Conservation (phyloP, 1,140 invertebrate genomes). For the Hyles vespertilio region DNA sequence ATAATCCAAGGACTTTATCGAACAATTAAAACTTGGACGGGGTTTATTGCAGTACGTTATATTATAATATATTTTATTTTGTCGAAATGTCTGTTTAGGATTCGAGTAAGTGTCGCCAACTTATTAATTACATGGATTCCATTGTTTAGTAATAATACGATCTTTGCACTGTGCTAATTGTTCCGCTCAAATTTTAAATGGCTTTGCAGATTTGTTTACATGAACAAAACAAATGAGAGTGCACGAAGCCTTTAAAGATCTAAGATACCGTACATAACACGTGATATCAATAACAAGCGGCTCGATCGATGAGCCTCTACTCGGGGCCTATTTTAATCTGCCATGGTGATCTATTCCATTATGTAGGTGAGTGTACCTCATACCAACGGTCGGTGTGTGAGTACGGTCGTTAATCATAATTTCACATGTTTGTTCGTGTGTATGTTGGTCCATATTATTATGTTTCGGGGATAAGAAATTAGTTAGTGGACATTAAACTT, state of each 20-base stretch:
- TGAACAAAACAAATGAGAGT: no score
- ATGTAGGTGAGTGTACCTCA: conserved; percentile 25
- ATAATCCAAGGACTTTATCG: no score
- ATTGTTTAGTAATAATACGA: no score
- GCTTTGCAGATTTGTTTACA: no score
- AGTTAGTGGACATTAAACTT: conserved; percentile 75
- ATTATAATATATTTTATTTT: no score
- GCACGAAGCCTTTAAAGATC: conserved; percentile 2
- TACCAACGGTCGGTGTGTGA: conserved; percentile 40
- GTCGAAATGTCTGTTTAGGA: no score
- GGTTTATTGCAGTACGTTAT: no score
- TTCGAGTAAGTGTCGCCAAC: no score
- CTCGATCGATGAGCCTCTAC: conserved; percentile 14
- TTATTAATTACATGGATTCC: no score
- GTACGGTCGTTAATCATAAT: conserved; percentile 73
- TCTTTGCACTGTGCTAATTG: no score
- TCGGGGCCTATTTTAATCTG: conserved; percentile 51
- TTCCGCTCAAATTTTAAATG: no score
- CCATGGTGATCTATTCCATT: conserved; percentile 62
- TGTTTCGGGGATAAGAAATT: conserved; percentile 75
- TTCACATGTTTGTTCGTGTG: conserved; percentile 71
- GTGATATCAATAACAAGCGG: conserved; percentile 7
- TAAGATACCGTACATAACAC: conserved; percentile 7
- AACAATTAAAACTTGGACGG: no score
- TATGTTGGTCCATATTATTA: conserved; percentile 69